phyloP scores from a whole-genome alignment of 1,140 invertebrate genomes.

The Euschistus heros region DNA sequence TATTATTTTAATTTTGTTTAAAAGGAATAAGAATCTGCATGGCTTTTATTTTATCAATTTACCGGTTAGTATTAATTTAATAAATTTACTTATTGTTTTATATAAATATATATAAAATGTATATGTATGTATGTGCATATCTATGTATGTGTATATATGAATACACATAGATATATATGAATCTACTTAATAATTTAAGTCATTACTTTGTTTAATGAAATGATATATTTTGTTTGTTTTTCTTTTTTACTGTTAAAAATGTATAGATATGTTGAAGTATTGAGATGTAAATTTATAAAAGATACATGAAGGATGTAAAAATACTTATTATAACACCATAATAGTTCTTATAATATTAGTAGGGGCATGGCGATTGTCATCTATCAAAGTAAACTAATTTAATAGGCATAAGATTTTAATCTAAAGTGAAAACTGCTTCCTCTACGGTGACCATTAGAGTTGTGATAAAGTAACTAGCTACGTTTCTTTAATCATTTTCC shows the following conservation, averaged over 20 bases:
- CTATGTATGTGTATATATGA: too few species aligned
- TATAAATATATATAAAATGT: too few species aligned
- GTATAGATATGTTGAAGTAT: too few species aligned
- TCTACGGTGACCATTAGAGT: not conserved
- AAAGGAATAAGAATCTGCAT: not conserved
- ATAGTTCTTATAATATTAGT: not conserved
- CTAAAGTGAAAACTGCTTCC: constrained; percentile 1
- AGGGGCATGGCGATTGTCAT: not conserved
- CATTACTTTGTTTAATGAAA: too few species aligned
- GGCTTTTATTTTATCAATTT: not conserved
- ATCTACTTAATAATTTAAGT: too few species aligned
- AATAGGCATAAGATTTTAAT: not conserved
- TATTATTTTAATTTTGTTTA: not conserved
- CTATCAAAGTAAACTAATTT: not conserved
- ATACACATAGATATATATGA: too few species aligned
- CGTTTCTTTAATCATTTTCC: not conserved
- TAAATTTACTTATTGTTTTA: not conserved
- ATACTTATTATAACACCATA: too few species aligned
- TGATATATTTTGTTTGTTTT: too few species aligned
- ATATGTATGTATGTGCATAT: too few species aligned
- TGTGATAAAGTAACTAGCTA: not conserved
- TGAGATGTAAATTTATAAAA: too few species aligned
- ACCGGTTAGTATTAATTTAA: not conserved
- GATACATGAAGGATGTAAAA: too few species aligned
- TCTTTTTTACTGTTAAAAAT: too few species aligned